Evolutionary conservation across 2,113 vertebrate genomes (phyloP), one percentile per base, ranked within the genome.

Genomic region (Amia ocellicauda): DNA sequence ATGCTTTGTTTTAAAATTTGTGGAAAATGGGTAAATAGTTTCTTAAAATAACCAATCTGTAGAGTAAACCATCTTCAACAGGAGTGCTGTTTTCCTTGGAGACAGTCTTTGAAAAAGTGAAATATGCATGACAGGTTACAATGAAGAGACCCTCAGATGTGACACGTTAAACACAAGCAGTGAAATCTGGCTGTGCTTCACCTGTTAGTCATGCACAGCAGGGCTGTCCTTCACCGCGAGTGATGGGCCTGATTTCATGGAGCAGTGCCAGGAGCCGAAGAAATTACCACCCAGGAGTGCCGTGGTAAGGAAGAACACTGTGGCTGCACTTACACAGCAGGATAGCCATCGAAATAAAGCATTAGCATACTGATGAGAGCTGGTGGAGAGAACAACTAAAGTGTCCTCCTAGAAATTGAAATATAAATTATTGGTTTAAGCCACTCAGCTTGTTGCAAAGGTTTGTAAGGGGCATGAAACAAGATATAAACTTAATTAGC

Each of bases 211-310:
- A 66, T 1, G 58, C 74, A 66, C 68, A 80, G 76, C 22, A 0
- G 74, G 76, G 58, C 69, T 72, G 68, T 72, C 75, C 64, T 75
- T 79, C 76, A 63, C 69, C 2, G 56, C 62, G 64, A 70, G 67
- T 74, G 75, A 60, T 0, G 59, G 64, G 58, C 65, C 69, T 73
- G 51, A 68, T 78, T 85, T 85, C 80, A 75, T 77, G 80, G 75
- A 73, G 73, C 66, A 1, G 63, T 0, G 64, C 63, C 63, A 20
- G 60, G 66, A 73, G 57, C 55, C 47, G 4, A 70, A 54, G 77
- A 76, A 54, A 80, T 81, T 71, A 69, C 62, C 69, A 41, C 76
- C 57, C 67, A 73, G 75, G 77, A 62, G 51, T 9, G 3, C 66
- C 63, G 68, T 7, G 69, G 64, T 58, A 28, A 73, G 77, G 62